Conservation (phyloP, 2,797 vertebrate genomes). For the Choloepus didactylus region DNA sequence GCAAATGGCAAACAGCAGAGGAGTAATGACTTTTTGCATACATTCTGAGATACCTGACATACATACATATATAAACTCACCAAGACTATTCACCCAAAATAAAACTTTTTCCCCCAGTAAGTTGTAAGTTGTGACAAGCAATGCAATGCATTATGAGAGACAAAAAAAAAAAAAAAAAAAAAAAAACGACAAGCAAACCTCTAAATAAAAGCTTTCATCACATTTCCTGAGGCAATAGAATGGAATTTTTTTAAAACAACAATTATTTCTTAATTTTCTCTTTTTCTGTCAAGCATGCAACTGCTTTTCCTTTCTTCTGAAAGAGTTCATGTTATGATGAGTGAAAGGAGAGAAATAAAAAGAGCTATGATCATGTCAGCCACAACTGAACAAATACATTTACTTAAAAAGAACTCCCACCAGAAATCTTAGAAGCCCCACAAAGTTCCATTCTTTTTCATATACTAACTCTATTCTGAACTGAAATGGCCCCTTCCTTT, state of each 20-base stretch:
- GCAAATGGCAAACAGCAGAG: conserved; percentile 63
- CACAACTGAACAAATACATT: conserved; percentile 74
- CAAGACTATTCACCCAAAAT: conserved; percentile 40
- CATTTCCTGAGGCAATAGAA: conserved; percentile 70
- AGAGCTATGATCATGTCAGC: conserved; percentile 52
- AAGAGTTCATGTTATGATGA: conserved; percentile 60
- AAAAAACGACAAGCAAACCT: not conserved
- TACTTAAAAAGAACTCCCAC: conserved; percentile 71
- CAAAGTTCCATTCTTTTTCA: conserved; percentile 61
- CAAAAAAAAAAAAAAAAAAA: not conserved
- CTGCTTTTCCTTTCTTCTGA: conserved; percentile 63
- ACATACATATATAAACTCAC: not conserved
- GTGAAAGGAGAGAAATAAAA: conserved; percentile 75
- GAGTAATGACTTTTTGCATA: conserved; percentile 56
- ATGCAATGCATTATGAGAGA: conserved; percentile 18
- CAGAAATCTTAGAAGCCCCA: conserved; percentile 66
- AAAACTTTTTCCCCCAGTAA: conserved; percentile 59
- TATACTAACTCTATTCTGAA: conserved; percentile 63
- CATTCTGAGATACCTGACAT: conserved; percentile 30
- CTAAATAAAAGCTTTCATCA: conserved; percentile 61
- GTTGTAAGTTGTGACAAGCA: not conserved
- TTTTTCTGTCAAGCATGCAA: conserved; percentile 64
- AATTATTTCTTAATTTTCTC: conserved; percentile 76
- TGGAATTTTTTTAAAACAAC: conserved; percentile 59
- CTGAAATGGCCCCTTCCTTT: conserved; percentile 69